Evolutionary conservation across 2,113 vertebrate species (phyloP), one percentile per base, ranked within the genome.

Genomic region (Gnathonemus echidnorhynchus): DNA sequence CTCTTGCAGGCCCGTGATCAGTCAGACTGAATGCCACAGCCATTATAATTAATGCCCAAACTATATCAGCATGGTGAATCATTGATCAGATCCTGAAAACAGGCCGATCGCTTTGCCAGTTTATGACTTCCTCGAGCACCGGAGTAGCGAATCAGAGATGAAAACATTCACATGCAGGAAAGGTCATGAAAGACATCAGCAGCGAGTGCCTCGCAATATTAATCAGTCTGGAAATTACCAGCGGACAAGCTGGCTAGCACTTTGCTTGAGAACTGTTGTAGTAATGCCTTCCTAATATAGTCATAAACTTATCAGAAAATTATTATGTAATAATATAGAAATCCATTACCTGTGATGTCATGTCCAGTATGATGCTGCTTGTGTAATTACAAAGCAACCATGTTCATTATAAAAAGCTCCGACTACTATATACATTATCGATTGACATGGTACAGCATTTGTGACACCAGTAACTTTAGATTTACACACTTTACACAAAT

Each of bases 191-290:
- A 93, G 93, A 96, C 95, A 95, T 95, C 94, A 87, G 62, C 17
- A 21, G 42, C 21, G 42, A 46, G 94, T 94, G 95, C 96, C 96
- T 96, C 94, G 95, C 95, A 95, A 94, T 94, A 96, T 94, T 93
- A 96, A 97, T 96, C 96, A 96, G 95, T 50, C 35, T 42, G 31
- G 31, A 42, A 80, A 80, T 80, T 0, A 80, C 5, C 74, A 17
- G 35, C 5, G 0, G 74, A 48, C 24, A 48, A 1, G 5, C 2
- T 10, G 5, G 7, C 9, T 48, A 48, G 10, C 80, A 84, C 35
- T 21, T 5, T 21, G 21, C 45, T 21, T 46, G 80, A 83, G 17
- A 21, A 48, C 17, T 24, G 39, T 19, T 46, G 21, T n/a, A 46
- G 19, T 46, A 48, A 85, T 85, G 42, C 42, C 83, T 48, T 48